Evolutionary conservation across 2,888 invertebrate species (phyloP).

Genomic region (Dolichomitus sp.): DNA sequence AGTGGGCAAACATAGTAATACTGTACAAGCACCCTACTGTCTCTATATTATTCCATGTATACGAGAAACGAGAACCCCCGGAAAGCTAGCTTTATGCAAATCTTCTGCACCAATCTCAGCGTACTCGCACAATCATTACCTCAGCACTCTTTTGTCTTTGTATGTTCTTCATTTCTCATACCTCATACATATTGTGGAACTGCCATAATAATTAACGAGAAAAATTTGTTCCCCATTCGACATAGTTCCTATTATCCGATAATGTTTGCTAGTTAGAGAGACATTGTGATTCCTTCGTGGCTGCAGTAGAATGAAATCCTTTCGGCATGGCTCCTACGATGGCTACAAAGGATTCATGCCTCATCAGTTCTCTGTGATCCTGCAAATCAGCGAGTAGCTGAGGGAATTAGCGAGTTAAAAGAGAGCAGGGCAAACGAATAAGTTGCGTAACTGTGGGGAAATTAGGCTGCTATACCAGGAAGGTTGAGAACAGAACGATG

Average conservation of each 20-base stretch:
- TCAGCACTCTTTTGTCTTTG: not conserved
- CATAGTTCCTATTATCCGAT: not conserved
- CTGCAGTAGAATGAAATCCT: constrained; percentile 3
- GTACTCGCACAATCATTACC: constrained; percentile 48
- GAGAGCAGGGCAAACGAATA: constrained; percentile 39
- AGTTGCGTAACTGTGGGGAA: constrained; percentile 45
- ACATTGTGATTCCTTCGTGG: not conserved
- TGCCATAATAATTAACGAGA: not conserved
- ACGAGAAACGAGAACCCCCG: constrained; percentile 21
- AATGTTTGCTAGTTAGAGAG: not conserved
- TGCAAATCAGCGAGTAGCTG: constrained; percentile 33
- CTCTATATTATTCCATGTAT: constrained; percentile 7
- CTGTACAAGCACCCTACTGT: constrained; percentile 7
- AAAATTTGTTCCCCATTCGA: not conserved
- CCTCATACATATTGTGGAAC: not conserved
- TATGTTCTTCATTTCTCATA: not conserved
- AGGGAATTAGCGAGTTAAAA: constrained; percentile 39
- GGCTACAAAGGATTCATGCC: constrained; percentile 24
- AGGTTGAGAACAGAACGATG: not conserved
- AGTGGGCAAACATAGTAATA: constrained; percentile 39
- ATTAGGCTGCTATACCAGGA: constrained; percentile 38
- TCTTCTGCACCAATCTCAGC: constrained; percentile 7
- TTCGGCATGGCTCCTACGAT: not conserved
- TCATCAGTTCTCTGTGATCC: not conserved
- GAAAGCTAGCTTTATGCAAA: constrained; percentile 24